Conservation (phyloP, 2,113 vertebrate species). For the Mirza zaza region DNA sequence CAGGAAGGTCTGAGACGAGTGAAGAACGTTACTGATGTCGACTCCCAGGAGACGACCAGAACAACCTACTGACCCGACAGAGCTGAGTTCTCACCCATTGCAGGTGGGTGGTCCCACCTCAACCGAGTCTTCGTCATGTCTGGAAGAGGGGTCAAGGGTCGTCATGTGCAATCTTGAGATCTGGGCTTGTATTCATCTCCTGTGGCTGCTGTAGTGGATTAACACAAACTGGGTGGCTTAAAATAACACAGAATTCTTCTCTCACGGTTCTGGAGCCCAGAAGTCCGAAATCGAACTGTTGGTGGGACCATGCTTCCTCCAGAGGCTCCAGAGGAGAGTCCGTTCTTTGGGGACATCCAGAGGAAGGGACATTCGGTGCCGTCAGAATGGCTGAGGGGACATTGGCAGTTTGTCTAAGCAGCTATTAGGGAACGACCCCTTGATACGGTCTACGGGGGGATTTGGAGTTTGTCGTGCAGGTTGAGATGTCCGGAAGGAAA, state of each 20-base stretch:
- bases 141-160: not conserved
- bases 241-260: not conserved
- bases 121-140: fast-evolving
- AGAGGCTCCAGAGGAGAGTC: fast-evolving
- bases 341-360: fast-evolving
- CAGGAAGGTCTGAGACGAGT: not conserved
- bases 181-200: fast-evolving
- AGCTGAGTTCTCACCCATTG: fast-evolving
- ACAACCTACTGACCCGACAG: not conserved
- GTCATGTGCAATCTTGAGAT: fast-evolving
- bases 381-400: not conserved
- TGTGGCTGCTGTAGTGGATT: not conserved
- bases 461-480: fast-evolving
- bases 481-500: not conserved
- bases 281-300: not conserved
- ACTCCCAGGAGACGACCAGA: not conserved
- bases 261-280: not conserved
- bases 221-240: not conserved
- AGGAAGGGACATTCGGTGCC: not conserved
- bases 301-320: fast-evolving
- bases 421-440: not conserved
- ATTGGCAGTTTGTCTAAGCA: not conserved
- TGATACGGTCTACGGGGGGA: too few species aligned
- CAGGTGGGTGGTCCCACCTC: not conserved
- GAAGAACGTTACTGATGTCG: not conserved